Percentiles rank a stretch among this genome's conserved stretches.
Conservation (phyloP, 2,888 invertebrate genomes). For the Scelioninae gen. 1 region DNA sequence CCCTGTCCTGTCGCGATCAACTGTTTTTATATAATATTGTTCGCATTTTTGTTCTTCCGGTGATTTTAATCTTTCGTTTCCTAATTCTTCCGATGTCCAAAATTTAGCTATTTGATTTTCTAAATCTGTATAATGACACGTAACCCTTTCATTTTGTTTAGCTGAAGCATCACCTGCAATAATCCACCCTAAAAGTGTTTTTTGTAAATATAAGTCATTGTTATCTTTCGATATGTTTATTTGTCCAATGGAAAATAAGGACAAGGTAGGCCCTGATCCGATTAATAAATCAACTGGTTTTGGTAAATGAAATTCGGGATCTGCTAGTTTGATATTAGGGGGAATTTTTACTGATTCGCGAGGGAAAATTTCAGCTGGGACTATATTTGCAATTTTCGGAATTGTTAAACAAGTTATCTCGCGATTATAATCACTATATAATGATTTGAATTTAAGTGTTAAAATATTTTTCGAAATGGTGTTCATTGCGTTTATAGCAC, state of each 20-base stretch:
- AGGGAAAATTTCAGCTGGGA: conserved; percentile 7
- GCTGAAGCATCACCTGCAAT: not conserved
- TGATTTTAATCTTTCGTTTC: not conserved
- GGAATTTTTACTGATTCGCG: not conserved
- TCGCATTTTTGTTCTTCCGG: not conserved
- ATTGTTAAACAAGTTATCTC: not conserved
- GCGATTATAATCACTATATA: not conserved
- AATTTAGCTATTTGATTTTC: conserved; percentile 10
- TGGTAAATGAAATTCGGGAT: too few relatives aligned
- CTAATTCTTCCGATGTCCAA: not conserved
- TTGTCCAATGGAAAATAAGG: conserved; percentile 65
- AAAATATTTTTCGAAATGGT: not conserved
- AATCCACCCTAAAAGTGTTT: conserved; percentile 65
- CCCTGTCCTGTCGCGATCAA: not conserved
- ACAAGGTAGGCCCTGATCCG: conserved; percentile 45
- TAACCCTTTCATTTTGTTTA: not conserved
- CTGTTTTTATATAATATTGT: not conserved
- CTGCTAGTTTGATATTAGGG: conserved; percentile 28
- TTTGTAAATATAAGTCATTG: conserved; percentile 60
- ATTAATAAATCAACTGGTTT: conserved; percentile 56
- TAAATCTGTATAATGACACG: not conserved
- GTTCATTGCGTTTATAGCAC: not conserved
- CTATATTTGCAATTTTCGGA: not conserved
- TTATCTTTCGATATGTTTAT: conserved; percentile 53
- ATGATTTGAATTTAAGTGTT: not conserved